A percentile compares a stretch with the other conserved stretches of the same genome.
These are phyloP conservation scores for Tuta absoluta DNA, from an alignment of 2,888 invertebrate genomes.

Conservation along the genomic window DNA sequence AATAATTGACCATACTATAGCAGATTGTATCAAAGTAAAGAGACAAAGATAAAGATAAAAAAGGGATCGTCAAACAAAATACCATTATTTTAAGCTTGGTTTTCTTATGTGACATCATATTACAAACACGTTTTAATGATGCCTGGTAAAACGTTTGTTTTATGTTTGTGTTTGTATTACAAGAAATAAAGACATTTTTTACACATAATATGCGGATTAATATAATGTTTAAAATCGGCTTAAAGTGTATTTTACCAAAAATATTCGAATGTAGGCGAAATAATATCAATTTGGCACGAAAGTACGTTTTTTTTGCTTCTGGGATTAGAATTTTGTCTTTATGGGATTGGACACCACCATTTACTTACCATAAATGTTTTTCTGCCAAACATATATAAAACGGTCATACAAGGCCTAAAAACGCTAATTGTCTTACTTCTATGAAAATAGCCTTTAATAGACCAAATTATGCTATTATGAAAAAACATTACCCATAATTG, in stretches of 20 bases:
- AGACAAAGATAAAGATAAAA: neutral
- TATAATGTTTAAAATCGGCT: too few relatives aligned
- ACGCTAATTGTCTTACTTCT: neutral
- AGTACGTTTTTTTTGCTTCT: too few relatives aligned
- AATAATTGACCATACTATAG: neutral
- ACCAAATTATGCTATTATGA: neutral
- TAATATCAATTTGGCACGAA: too few relatives aligned
- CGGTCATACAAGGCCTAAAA: neutral
- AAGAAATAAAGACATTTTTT: too few relatives aligned
- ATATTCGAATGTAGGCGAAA: too few relatives aligned
- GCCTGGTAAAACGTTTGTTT: neutral
- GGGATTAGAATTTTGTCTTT: too few relatives aligned
- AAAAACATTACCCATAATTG: slow-evolving; percentile 2
- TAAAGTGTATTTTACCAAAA: too few relatives aligned
- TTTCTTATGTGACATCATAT: neutral
- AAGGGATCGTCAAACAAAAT: neutral
- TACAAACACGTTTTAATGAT: neutral
- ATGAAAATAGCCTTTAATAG: slow-evolving; percentile 3
- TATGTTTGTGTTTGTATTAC: too few relatives aligned
- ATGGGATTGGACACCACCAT: too few relatives aligned
- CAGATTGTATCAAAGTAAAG: neutral
- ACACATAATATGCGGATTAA: too few relatives aligned
- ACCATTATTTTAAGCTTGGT: neutral
- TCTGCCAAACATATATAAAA: too few relatives aligned
- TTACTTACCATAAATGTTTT: too few relatives aligned